phyloP scores from a whole-genome alignment of 2,113 vertebrate species.

The Passer domesticus region DNA sequence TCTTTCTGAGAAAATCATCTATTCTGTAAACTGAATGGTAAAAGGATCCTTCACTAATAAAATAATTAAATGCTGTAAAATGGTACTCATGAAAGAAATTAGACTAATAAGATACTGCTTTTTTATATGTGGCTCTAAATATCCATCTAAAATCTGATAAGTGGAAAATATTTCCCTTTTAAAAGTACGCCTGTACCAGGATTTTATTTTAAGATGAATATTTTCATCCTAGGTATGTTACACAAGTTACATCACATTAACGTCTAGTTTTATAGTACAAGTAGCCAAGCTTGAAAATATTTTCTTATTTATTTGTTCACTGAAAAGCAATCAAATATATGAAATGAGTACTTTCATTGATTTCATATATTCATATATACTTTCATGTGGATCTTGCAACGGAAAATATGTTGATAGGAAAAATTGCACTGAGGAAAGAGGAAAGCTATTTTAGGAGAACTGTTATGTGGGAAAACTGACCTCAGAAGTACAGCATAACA shows the following conservation, averaged over 20 bases:
- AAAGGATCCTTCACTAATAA: neutral
- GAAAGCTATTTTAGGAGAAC: neutral
- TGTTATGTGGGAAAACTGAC: neutral
- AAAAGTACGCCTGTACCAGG: accelerated
- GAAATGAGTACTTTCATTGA: neutral
- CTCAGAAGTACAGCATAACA: neutral
- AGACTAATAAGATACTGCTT: neutral
- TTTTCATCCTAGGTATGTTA: neutral
- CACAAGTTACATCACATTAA: neutral
- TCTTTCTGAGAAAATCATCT: neutral
- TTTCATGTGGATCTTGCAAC: neutral
- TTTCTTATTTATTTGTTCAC: neutral
- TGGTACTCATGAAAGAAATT: neutral
- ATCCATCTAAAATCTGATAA: neutral
- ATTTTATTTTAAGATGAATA: neutral
- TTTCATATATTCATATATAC: neutral
- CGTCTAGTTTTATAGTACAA: neutral
- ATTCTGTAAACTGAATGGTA: neutral
- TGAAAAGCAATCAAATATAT: neutral
- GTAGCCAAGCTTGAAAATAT: neutral
- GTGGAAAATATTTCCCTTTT: neutral
- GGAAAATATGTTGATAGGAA: neutral
- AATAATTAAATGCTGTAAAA: neutral
- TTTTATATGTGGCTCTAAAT: neutral
- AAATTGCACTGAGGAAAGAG: neutral